These are phyloP conservation scores for Sclerurus mexicanus DNA, from an alignment of 2,113 vertebrate species.

Conservation along the genomic window DNA sequence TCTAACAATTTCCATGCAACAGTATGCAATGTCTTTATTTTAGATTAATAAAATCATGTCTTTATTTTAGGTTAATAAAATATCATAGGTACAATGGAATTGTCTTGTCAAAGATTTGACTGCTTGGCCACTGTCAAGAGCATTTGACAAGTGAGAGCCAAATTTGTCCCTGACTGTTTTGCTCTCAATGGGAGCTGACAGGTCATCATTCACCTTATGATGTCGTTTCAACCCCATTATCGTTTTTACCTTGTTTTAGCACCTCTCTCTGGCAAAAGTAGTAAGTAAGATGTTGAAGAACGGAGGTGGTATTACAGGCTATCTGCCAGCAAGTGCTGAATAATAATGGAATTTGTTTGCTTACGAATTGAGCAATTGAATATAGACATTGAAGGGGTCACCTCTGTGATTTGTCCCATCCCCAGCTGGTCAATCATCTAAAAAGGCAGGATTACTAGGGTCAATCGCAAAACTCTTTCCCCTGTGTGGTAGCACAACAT, in stretches of 20 bases:
- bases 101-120: constrained; percentile 50
- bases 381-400: constrained; percentile 19
- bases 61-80: constrained; percentile 66
- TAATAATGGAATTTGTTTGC: constrained; percentile 57
- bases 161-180: constrained; percentile 31
- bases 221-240: constrained; percentile 43
- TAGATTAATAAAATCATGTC: constrained; percentile 67
- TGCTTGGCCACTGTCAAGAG: constrained; percentile 23
- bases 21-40: constrained; percentile 56
- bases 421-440: constrained; percentile 7
- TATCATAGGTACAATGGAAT: constrained; percentile 38
- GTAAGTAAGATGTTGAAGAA: neutral
- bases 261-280: constrained; percentile 41
- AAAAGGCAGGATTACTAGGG: constrained; percentile 12
- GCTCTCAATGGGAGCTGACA: constrained; percentile 33
- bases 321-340: constrained; percentile 24
- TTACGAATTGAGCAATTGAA: constrained; percentile 52
- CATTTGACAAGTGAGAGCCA: neutral
- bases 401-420: constrained; percentile 17
- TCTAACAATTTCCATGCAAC: constrained; percentile 49
- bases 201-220: constrained; percentile 54
- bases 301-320: constrained; percentile 26
- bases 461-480: constrained; percentile 45
- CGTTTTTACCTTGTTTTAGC: constrained; percentile 48
- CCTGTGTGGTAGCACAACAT: constrained; percentile 52